Evolutionary conservation across 2,888 invertebrate species (phyloP), one percentile per base, ranked within the genome.

Genomic region (Clitarchus hookeri): DNA sequence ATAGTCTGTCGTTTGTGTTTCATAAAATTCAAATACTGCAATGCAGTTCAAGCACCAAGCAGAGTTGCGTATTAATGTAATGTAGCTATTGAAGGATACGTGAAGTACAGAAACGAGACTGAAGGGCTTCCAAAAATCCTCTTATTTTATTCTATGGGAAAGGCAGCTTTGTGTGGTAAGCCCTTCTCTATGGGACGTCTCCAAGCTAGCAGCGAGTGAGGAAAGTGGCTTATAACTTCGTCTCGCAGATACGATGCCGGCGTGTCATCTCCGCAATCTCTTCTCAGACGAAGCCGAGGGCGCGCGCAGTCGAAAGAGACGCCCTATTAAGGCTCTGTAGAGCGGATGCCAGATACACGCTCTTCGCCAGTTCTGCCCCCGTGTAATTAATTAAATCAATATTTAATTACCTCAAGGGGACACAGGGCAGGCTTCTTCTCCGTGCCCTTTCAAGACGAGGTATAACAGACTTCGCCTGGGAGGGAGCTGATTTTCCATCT

Each of bases 391-490:
- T 65, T 65, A 11, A n/a, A 65, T 65, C 65, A 65, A 65, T 65
- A 65, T 65, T 65, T 65, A 65, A 65, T 65, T 65, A 65, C 65
- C n/a, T 65, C 65, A 65, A 65, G 16, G 65, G 65, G 65, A 23
- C 19, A 65, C 65, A 23, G 16, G 23, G 16, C 65, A 23, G 65
- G 48, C 48, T 48, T 48, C 65, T 65, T 8, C n/a, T 65, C 65
- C 65, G 0, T 65, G 65, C 16, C 65, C 65, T 65, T 65, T n/a
- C 65, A 65, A 65, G 65, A n/a, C n/a, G 65, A 65, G 16, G 65
- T 65, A 6, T 19, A 9, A 65, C 11, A 65, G 65, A 48, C 48
- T 48, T 65, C n/a, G 65, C 36, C 36, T 19, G 65, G 65, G 12
- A 65, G n/a, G 65, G 8, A 23, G 19, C 65, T n/a, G 65, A 65